Percentiles rank a stretch among this genome's conserved stretches.
Evolutionary conservation across 2,797 vertebrate species (phyloP).

Genomic region (Aldrovandia affinis): DNA sequence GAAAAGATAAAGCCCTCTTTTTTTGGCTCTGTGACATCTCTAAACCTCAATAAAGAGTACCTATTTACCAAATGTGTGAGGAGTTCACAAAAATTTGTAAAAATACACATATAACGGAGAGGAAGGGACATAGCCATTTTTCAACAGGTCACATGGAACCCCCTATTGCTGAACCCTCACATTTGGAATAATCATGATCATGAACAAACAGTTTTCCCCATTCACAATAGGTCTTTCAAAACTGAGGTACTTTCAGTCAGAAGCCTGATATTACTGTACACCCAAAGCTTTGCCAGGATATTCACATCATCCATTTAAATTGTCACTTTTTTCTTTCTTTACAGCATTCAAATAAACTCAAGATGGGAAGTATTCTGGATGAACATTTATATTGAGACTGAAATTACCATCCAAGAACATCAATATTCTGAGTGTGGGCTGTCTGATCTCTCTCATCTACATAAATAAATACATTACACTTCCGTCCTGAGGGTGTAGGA

Average conservation of each 20-base stretch:
- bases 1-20: too few species aligned
- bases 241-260: neutral
- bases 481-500: conserved; percentile 46
- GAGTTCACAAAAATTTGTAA: too few species aligned
- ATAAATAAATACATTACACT: conserved; percentile 54
- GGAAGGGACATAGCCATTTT: too few species aligned
- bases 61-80: too few species aligned
- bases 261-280: conserved; percentile 9
- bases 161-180: too few species aligned
- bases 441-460: conserved; percentile 48
- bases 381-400: conserved; percentile 46
- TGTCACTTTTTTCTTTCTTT: conserved; percentile 34
- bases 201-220: too few species aligned
- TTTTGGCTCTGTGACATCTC: too few species aligned
- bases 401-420: conserved; percentile 47
- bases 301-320: conserved; percentile 18
- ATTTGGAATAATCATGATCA: too few species aligned
- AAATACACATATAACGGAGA: too few species aligned
- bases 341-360: conserved; percentile 40
- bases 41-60: too few species aligned
- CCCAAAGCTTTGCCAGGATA: neutral
- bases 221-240: neutral
- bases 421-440: conserved; percentile 47
- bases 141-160: too few species aligned
- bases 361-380: conserved; percentile 26